Conservation (phyloP, 2,797 vertebrate species). For the Argyrosomus regius region DNA sequence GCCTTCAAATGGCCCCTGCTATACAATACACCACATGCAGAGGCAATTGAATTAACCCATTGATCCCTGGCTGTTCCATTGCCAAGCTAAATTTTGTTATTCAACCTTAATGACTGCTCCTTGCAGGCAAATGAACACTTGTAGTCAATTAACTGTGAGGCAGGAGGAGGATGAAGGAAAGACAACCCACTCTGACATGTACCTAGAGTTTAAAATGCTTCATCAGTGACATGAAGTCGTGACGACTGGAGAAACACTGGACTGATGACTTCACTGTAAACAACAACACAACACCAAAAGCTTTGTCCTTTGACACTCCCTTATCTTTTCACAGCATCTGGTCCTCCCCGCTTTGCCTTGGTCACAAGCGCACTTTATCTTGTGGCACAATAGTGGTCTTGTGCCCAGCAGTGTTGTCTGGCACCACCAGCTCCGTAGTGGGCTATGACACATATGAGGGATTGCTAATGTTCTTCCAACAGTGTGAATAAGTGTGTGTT, state of each 20-base stretch:
- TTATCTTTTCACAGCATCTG: constrained; percentile 84
- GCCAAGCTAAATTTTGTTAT: constrained; percentile 79
- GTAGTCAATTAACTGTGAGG: constrained; percentile 81
- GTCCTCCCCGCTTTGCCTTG: constrained; percentile 72
- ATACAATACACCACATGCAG: constrained; percentile 77
- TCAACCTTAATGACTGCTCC: constrained; percentile 81
- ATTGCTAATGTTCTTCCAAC: constrained; percentile 58
- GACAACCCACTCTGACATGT: constrained; percentile 40
- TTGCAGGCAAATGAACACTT: constrained; percentile 83
- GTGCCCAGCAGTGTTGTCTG: constrained; percentile 87
- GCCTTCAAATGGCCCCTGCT: constrained; percentile 66
- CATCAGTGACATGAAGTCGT: constrained; percentile 31
- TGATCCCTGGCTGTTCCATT: constrained; percentile 79
- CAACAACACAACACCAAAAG: constrained; percentile 71
- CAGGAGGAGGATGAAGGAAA: constrained; percentile 61
- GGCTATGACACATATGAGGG: constrained; percentile 79
- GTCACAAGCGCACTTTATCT: constrained; percentile 90
- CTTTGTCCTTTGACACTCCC: constrained; percentile 85
- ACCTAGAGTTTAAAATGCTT: constrained; percentile 45
- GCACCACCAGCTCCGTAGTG: constrained; percentile 86
- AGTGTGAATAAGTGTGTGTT: constrained; percentile 42
- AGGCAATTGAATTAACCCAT: constrained; percentile 84
- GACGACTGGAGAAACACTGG: constrained; percentile 49
- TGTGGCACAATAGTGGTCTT: constrained; percentile 91
- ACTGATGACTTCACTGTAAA: constrained; percentile 64